A percentile compares a stretch with the other conserved stretches of the same genome.
Evolutionary conservation across 2,888 invertebrate genomes (phyloP).

Genomic region (Pristionchus fissidentatus): DNA sequence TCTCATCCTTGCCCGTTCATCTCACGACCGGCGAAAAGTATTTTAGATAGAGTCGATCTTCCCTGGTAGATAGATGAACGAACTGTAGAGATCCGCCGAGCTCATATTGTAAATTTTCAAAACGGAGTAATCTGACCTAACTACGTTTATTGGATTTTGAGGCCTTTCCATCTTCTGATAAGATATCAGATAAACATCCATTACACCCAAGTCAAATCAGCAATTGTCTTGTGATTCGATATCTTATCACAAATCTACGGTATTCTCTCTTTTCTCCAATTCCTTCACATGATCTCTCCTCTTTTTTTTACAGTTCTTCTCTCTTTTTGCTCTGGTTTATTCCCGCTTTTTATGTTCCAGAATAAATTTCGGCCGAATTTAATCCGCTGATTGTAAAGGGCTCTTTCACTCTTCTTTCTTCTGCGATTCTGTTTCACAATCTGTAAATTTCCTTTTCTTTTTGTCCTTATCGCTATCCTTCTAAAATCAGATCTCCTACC

Average conservation of each 20-base stretch:
- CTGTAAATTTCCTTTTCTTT: neutral
- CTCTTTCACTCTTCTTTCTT: neutral
- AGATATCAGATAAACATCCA: neutral
- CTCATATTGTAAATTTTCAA: no score
- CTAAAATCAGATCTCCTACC: neutral
- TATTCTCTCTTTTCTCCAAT: neutral
- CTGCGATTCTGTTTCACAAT: neutral
- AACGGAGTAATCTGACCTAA: no score
- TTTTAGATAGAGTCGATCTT: no score
- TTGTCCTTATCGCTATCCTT: neutral
- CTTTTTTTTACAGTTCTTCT: no score
- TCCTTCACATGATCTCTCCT: no score
- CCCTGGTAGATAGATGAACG: no score
- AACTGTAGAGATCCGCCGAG: no score
- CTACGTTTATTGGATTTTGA: no score
- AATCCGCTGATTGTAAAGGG: neutral
- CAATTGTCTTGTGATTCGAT: conserved; percentile 18
- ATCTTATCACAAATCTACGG: neutral
- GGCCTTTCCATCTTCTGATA: neutral
- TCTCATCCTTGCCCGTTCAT: no score
- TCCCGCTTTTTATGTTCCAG: conserved; percentile 26
- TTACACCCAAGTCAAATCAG: neutral
- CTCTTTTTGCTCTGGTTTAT: neutral
- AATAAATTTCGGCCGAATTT: conserved; percentile 17
- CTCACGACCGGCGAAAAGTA: no score